Evolutionary conservation across 2,888 invertebrate species (phyloP).

Genomic region (Lasius fuliginosus): DNA sequence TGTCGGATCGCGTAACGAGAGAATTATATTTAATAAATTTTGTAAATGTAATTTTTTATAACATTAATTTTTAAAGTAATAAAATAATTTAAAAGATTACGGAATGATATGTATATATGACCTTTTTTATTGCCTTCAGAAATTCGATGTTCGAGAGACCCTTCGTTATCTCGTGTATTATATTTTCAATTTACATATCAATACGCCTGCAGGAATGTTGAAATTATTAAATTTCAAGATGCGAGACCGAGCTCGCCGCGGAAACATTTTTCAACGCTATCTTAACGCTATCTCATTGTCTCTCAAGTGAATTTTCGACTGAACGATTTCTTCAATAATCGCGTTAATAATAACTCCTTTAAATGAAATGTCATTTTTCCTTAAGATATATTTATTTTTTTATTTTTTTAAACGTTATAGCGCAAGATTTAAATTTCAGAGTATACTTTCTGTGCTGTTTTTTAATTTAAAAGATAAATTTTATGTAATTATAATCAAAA

Average conservation of each 20-base stretch:
- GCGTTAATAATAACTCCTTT: background rate
- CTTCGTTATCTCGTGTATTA: conserved; percentile 55
- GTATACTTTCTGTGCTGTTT: background rate
- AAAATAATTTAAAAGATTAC: background rate
- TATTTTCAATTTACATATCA: conserved; percentile 76
- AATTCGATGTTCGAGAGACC: conserved; percentile 24
- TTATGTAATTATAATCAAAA: background rate
- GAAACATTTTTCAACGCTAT: conserved; percentile 75
- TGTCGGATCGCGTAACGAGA: conserved; percentile 10
- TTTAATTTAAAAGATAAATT: background rate
- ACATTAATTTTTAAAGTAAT: background rate
- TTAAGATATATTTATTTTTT: background rate
- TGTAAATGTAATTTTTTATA: background rate
- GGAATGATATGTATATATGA: background rate
- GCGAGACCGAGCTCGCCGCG: conserved; percentile 67
- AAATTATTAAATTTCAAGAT: conserved; percentile 76
- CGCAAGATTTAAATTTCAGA: background rate
- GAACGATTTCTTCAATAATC: background rate
- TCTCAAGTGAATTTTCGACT: conserved; percentile 54
- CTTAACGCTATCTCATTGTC: conserved; percentile 76
- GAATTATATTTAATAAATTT: background rate
- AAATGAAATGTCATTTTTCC: background rate
- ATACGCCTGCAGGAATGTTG: conserved; percentile 72
- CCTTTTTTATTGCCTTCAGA: background rate
- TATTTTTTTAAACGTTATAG: background rate